These are phyloP conservation scores for Brachystomella parvula DNA, from an alignment of 1,140 invertebrate species.

Conservation along the genomic window DNA sequence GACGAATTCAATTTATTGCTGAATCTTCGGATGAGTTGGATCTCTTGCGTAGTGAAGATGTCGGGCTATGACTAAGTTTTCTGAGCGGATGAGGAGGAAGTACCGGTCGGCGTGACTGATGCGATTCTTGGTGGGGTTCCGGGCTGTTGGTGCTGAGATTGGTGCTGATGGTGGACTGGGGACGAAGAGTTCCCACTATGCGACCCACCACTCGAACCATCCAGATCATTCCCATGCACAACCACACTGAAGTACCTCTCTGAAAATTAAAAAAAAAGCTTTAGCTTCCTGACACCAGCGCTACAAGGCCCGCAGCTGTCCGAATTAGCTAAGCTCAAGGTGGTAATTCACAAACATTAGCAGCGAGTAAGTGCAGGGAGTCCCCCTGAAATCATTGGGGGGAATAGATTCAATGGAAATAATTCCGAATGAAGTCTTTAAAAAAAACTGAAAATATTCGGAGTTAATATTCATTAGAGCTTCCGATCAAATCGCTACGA, in stretches of 20 bases:
- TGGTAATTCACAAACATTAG: no score
- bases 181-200: slow-evolving; percentile 32
- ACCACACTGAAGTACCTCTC: slow-evolving; percentile 45
- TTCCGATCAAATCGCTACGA: no score
- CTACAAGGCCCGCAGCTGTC: background rate
- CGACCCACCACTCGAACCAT: slow-evolving; percentile 31
- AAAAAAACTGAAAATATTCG: no score
- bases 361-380: no score
- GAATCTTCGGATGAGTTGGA: background rate
- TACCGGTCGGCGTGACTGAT: slow-evolving; percentile 21
- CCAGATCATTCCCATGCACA: slow-evolving; percentile 43
- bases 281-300: no score
- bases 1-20: no score
- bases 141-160: slow-evolving; percentile 8
- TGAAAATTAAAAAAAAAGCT: slow-evolving; percentile 32
- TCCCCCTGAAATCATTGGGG: no score
- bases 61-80: background rate
- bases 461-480: no score
- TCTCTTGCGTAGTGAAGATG: background rate
- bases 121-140: slow-evolving; percentile 32
- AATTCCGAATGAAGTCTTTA: no score
- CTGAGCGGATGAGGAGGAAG: slow-evolving; percentile 5
- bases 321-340: background rate
- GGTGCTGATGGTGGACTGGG: slow-evolving; percentile 29
- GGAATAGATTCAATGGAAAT: no score